A percentile compares a stretch with the other conserved stretches of the same genome.
Conservation (phyloP, 2,797 vertebrate genomes). For the Clarias fuscus region DNA sequence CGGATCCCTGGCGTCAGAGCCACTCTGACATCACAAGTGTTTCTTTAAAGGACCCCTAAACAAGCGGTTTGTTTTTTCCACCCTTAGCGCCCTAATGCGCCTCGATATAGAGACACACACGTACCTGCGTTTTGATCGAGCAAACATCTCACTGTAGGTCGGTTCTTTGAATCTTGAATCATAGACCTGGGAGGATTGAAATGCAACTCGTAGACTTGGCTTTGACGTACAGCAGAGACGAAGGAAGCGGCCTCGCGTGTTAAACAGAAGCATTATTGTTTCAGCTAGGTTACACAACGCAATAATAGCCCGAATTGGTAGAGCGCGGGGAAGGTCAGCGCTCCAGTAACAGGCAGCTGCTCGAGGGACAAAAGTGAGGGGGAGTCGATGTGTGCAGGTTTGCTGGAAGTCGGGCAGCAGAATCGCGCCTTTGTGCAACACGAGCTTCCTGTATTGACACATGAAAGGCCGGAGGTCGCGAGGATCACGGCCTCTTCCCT, state of each 20-base stretch:
- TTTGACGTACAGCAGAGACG: not conserved
- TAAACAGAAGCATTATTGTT: conserved; percentile 33
- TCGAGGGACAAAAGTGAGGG: conserved; percentile 16
- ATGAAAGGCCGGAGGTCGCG: conserved; percentile 62
- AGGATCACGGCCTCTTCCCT: conserved; percentile 61
- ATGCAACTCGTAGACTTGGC: not conserved
- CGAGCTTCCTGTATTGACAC: conserved; percentile 67
- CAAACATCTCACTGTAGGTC: not conserved
- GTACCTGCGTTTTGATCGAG: not conserved
- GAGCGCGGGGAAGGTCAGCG: conserved; percentile 13
- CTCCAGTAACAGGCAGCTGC: conserved; percentile 4
- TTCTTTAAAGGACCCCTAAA: not conserved
- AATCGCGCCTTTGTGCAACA: conserved; percentile 59
- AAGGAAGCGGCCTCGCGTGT: not conserved
- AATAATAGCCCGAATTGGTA: conserved; percentile 16
- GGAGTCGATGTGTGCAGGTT: conserved; percentile 31
- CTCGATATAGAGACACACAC: too few species aligned
- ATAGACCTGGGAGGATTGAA: not conserved
- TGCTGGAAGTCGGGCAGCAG: conserved; percentile 31
- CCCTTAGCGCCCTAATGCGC: too few species aligned
- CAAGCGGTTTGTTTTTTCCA: too few species aligned
- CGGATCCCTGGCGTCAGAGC: not conserved
- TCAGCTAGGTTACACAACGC: conserved; percentile 20
- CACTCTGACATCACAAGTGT: not conserved
- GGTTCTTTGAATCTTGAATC: too few species aligned